Base-by-base conservation (phyloP, 1,140 invertebrate genomes). In the Propsilocerus akamusi region DNA sequence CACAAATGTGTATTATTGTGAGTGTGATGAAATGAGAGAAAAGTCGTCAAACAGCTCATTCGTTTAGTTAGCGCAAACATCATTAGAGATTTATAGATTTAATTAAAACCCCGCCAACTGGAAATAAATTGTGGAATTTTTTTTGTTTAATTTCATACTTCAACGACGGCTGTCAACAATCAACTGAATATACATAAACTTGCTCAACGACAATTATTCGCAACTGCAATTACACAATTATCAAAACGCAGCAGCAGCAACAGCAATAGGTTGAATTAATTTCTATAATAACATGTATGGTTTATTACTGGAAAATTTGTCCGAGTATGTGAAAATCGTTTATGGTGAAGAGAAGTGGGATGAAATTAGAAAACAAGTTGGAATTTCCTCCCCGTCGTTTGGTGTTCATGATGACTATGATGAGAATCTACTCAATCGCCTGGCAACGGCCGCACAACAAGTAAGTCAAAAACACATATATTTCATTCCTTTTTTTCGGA, bases 341-440 rank as follows among this genome's bases (percentile, higher is more conserved):
- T 96, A 94, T 67, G 93, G 93, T 0, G 89, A 95, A 60, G 86
- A 93, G 26, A 77, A 80, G 60, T 96, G 91, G 92, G 85, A 86
- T 59, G 80, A 83, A 65, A 89, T 86, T 26, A 68, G 90, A 52
- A 68, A 81, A 49, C 75, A 81, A 55, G 87, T 87, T 0, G 76
- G 77, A 5, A 80, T 96, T 1, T 81, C 91, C 54, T 78, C 89
- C 54, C 80, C 85, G 2, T 82, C 83, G 46, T 97, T 96, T 68
- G 83, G 82, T 54, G 87, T 90, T 20, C 89, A 94, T 67, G 84
- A 94, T 59, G 85, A 93, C 11, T 97, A 95, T 68, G 81, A 87
- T 0, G 93, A 97, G 66, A 83, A 79, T 54, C 68, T 93, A 14
- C 82, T 96, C 49, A 81, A 86, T 1, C 72, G 80, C 60, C 70